Base-by-base conservation (phyloP, 2,113 vertebrate genomes). In the Arvicanthis niloticus region DNA sequence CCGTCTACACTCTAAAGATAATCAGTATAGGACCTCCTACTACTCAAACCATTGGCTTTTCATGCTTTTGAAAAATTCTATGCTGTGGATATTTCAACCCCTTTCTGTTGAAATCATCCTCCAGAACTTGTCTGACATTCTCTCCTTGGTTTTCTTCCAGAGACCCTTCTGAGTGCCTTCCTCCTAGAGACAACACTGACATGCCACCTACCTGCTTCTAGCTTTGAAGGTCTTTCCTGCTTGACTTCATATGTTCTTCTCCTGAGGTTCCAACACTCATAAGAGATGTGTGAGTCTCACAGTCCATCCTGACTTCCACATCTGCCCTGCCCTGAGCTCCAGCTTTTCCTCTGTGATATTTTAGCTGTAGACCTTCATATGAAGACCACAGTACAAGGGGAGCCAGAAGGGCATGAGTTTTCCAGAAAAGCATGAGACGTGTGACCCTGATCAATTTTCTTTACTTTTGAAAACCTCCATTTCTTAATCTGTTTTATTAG, bases 341-440 rank as follows among this genome's bases (percentile, higher is more conserved):
- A 76, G 34, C 2, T 40, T 72, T 70, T 89, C 53, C 5, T 56
- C 24, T 87, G 22, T 51, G 45, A 29, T 17, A 13, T 53, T 67
- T 86, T 19, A 34, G 19, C 29, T 15, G 1, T 21, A 51, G 81
- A 34, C n/a, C 45, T 21, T 91, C 26, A 34, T 4, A 34, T 0
- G 0, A 48, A 45, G 3, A 29, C 34, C 34, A 42, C 0, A 2
- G 34, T 48, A 8, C 7, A 77, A 60, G 16, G 19, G 16, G 19
- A 9, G 65, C 2, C 17, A 72, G 93, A 65, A 4, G 22, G 37
- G 19, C n/a, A 68, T 34, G 0, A 73, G 29, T 26, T 72, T 26
- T n/a, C 51, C 53, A 56, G 12, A n/a, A n/a, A n/a, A 24, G 19
- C 42, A 68, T 34, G 0, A 68, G 40, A 17, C 68, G 19, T 19